phyloP scores from a whole-genome alignment of 2,113 vertebrate genomes.

The Pangasianodon gigas region DNA sequence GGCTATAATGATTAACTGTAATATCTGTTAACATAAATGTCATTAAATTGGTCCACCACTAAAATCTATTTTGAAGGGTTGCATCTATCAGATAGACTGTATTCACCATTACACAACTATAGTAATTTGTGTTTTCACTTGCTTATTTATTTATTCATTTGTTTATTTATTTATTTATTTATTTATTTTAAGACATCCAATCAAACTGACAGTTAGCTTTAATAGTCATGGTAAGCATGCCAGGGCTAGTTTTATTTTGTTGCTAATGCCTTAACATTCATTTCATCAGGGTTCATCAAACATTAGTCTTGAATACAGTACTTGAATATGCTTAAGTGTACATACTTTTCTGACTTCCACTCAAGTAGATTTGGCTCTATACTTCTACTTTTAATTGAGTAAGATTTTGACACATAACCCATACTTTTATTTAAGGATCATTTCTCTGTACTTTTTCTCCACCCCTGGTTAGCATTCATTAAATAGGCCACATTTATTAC shows the following conservation, averaged over 20 bases:
- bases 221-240: not conserved
- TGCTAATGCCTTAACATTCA: not conserved
- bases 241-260: not conserved
- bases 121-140: not conserved
- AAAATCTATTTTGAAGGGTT: too few species aligned
- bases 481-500: not conserved
- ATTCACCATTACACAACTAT: not conserved
- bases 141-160: not conserved
- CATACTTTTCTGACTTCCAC: not conserved
- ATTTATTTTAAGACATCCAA: not conserved
- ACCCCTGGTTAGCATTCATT: not conserved
- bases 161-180: not conserved
- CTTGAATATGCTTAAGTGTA: not conserved
- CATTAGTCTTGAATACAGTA: not conserved
- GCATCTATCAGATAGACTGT: not conserved
- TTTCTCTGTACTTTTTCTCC: not conserved
- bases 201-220: not conserved
- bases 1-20: not conserved
- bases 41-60: not conserved
- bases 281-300: not conserved
- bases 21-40: too few species aligned
- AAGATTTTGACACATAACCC: not conserved
- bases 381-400: not conserved
- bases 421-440: not conserved
- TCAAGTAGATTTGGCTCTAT: not conserved